phyloP scores from a whole-genome alignment of 2,113 vertebrate species.

The Corvus cornix region DNA sequence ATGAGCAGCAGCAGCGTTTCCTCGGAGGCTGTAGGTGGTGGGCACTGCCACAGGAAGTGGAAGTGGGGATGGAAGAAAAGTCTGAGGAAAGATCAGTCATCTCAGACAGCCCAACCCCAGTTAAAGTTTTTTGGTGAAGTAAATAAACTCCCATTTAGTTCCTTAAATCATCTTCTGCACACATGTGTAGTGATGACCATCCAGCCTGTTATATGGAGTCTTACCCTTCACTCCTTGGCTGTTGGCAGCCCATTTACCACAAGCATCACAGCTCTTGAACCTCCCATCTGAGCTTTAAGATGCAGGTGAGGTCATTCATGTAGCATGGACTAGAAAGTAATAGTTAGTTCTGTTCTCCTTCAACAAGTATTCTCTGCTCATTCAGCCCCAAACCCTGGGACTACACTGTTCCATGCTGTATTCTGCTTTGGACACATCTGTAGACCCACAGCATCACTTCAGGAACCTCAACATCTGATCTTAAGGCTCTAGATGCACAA shows the following conservation, averaged over 20 bases:
- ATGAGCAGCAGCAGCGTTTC: not conserved
- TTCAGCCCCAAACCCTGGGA: not conserved
- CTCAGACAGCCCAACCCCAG: not conserved
- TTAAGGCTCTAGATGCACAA: not conserved
- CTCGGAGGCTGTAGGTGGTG: not conserved
- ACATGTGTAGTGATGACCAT: rapidly evolving
- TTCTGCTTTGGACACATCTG: not conserved
- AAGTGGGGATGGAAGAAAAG: not conserved
- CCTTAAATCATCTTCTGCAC: not conserved
- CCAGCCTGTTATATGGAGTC: not conserved
- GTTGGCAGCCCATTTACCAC: not conserved
- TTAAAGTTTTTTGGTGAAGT: not conserved
- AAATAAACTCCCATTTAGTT: not conserved
- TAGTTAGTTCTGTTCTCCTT: not conserved
- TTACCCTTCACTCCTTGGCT: not conserved
- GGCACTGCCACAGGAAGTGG: not conserved
- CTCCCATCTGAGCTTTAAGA: not conserved
- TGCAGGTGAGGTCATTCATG: not conserved
- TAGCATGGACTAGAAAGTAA: not conserved
- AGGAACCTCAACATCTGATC: not conserved
- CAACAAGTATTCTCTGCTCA: not conserved
- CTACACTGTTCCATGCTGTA: rapidly evolving
- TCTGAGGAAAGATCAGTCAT: not conserved
- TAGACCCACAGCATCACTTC: not conserved
- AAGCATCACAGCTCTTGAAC: not conserved